These are phyloP conservation scores for Keiferia lycopersicella DNA, from an alignment of 2,888 invertebrate genomes.

Conservation along the genomic window DNA sequence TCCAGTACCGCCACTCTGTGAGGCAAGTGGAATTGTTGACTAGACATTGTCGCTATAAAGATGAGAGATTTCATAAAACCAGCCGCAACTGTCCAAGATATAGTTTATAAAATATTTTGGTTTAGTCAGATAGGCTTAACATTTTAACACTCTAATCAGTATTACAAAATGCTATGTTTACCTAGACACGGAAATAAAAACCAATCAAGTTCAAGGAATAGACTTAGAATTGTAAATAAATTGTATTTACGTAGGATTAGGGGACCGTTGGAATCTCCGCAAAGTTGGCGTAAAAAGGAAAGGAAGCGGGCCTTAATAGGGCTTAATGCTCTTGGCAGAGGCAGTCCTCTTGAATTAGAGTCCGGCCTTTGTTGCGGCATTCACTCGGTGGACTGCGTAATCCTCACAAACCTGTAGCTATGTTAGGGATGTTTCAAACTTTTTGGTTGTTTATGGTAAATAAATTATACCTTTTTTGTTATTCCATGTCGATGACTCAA, in stretches of 20 bases:
- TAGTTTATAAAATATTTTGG: too few species aligned
- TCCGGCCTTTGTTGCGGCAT: slow-evolving; percentile 38
- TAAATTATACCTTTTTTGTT: too few species aligned
- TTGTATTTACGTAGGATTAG: slow-evolving; percentile 20
- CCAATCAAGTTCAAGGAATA: not conserved
- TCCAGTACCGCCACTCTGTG: not conserved
- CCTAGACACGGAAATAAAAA: slow-evolving; percentile 1
- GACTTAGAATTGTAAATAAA: slow-evolving; percentile 18
- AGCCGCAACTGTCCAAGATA: too few species aligned
- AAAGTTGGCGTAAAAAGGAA: slow-evolving; percentile 28
- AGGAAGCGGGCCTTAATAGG: slow-evolving; percentile 41
- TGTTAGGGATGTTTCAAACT: slow-evolving; percentile 1
- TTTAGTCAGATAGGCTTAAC: too few species aligned
- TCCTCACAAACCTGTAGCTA: slow-evolving; percentile 23
- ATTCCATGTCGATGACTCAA: too few species aligned
- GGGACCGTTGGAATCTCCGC: slow-evolving; percentile 20
- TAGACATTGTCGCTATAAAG: too few species aligned
- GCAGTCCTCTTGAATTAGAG: slow-evolving; percentile 41
- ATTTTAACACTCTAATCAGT: too few species aligned
- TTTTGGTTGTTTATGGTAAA: not conserved
- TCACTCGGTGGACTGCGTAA: slow-evolving; percentile 38
- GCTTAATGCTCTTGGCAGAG: slow-evolving; percentile 37
- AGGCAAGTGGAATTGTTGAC: not conserved
- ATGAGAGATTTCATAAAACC: too few species aligned
- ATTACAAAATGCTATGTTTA: too few species aligned